Evolutionary conservation across 2,797 vertebrate species (phyloP).

Genomic region (Pseudochirops cupreus): DNA sequence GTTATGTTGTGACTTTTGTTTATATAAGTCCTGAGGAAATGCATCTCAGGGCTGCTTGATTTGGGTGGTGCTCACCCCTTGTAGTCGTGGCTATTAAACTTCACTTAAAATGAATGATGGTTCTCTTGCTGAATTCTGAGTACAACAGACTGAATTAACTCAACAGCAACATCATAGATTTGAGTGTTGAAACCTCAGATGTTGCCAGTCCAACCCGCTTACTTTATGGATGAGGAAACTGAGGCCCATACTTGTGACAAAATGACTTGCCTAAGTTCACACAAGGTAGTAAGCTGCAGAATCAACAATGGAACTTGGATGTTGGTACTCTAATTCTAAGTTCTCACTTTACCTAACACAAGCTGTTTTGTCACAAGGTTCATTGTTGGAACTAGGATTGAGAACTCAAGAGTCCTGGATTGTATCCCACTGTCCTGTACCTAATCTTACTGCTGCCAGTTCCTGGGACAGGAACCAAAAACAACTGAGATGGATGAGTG

Average conservation of each 20-base stretch:
- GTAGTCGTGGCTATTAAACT: too few relatives aligned
- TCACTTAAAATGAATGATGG: too few relatives aligned
- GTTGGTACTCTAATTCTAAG: neutral
- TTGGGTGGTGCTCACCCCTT: too few relatives aligned
- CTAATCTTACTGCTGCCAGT: neutral
- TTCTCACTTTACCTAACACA: neutral
- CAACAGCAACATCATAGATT: neutral
- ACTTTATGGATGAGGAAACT: neutral
- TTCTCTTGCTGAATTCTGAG: too few relatives aligned
- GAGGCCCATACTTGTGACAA: neutral
- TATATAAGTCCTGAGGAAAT: too few relatives aligned
- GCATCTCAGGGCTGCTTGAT: too few relatives aligned
- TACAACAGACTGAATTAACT: neutral
- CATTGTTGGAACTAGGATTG: neutral
- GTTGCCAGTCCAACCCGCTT: neutral
- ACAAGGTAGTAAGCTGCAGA: neutral
- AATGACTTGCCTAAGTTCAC: neutral
- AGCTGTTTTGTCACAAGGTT: neutral
- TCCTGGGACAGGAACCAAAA: neutral
- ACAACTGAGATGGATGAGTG: neutral
- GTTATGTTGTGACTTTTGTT: too few relatives aligned
- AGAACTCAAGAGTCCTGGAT: neutral
- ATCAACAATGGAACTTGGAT: neutral
- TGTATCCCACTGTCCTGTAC: neutral
- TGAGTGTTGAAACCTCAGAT: neutral